Evolutionary conservation across 35 echinoderm and acorn worm species (phyloP), one percentile per base, ranked within the genome.

Genomic region (Hemicentrotus pulcherrimus): DNA sequence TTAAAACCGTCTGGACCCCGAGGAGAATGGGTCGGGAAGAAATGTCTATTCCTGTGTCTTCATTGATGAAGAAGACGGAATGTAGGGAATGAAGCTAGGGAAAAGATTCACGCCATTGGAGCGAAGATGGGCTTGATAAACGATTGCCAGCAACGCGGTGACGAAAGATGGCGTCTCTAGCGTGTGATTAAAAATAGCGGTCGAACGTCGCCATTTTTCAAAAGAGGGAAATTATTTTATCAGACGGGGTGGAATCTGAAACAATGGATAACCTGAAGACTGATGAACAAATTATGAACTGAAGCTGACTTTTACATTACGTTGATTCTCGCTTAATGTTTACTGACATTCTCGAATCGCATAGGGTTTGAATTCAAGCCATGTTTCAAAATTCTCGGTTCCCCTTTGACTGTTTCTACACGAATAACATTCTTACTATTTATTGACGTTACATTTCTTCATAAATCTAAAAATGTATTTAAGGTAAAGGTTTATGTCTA

Each of bases 21-120:
- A 90, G 88, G 88, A 90, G 32, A 30, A 28, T 78, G 88, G 88
- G 32, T 45, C 88, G 88, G 88, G 31, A 47, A 41, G 88, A 4
- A 90, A 47, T 47, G 88, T 90, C 88, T 90, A 90, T 47, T 47
- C 88, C 11, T 7, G 46, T 33, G 46, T 90, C 88, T 90, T 90
- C 88, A 90, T 41, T 90, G 32, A 90, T 90, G 88, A 90, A 18
- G 88, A 47, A 78, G 65, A 78, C 19, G 65, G 65, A 78, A 78
- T 78, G 19, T n/a, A n/a, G 65, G n/a, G 19, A 78, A 78, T 78
- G 65, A 78, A 78, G 4, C 19, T 78, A 22, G 65, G 65, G 7
- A 22, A 78, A 78, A 78, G 65, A 78, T 78, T 78, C 65, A 78
- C 65, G 65, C 65, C 65, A 78, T 28, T 24, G 65, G 65, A 78